Evolutionary conservation across 1,140 invertebrate genomes (phyloP), one percentile per base, ranked within the genome.

Genomic region (Brachionus manjavacas): DNA sequence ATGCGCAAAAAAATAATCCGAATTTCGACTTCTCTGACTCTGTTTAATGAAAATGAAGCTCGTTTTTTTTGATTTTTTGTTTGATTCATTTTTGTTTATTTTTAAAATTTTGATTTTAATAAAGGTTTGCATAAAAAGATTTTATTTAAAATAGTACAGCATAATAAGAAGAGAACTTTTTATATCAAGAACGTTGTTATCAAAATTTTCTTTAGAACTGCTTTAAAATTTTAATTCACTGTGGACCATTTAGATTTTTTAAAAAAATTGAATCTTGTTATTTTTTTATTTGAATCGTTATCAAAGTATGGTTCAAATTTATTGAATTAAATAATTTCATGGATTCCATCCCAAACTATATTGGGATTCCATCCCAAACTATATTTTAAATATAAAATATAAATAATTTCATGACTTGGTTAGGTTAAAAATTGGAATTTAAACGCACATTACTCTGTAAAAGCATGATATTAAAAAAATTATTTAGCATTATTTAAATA

Each of bases 1-100:
- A 85, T 72, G 49, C 85, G 83, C n/a, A 86, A 25, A 39, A 85
- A 85, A 14, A 79, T 78, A 2, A 85, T 39, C 14, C 83, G 46
- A 23, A 79, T 35, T 55, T 79, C 14, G 14, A 79, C 49, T 60
- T 55, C 49, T 8, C 46, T 25, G 1, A 28, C 16, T 60, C 9
- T 60, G 2, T 60, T 60, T 20, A 3, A 60, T 60, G 52, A 60
- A 60, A 60, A 7, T 7, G 52, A 60, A 60, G 52, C 52, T 60
- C 2, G 4, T 60, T 60, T 60, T 8, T 60, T 60, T 20, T 60
- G 52, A 60, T 9, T 20, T 60, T 60, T 60, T 60, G 52, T 60
- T 60, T 23, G 52, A 25, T 60, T 60, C 52, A 60, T 60, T 60
- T 46, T 60, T 55, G 23, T 23, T 60, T 60, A 60, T 60, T 60